These are phyloP conservation scores for Buceros bicornis DNA, from an alignment of 2,797 vertebrate species.

Conservation along the genomic window DNA sequence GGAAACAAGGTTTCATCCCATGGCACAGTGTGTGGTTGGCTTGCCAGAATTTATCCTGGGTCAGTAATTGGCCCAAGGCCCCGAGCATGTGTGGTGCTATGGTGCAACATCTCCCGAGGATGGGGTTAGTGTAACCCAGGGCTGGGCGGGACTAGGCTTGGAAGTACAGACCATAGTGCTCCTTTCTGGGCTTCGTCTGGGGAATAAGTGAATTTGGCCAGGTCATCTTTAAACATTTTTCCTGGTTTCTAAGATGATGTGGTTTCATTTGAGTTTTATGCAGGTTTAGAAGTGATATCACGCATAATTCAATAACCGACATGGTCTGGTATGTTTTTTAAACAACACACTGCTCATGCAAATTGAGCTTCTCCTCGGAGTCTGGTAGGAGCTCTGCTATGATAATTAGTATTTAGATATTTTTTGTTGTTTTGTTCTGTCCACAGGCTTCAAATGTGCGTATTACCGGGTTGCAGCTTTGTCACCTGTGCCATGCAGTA, in stretches of 20 bases:
- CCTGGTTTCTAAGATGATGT: background rate
- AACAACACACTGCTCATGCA: conserved; percentile 14
- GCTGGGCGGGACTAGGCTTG: background rate
- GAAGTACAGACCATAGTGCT: background rate
- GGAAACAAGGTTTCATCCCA: background rate
- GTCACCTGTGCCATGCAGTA: background rate
- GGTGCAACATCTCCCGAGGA: background rate
- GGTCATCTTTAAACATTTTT: background rate
- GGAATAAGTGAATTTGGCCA: background rate
- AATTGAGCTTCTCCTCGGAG: conserved; percentile 1
- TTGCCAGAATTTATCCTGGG: background rate
- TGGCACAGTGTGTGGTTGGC: background rate
- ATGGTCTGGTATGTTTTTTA: background rate
- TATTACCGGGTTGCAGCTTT: background rate
- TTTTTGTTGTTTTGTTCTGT: background rate
- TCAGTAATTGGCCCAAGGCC: background rate
- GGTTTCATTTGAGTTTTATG: conserved; percentile 12
- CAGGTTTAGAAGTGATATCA: background rate
- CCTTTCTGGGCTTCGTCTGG: background rate
- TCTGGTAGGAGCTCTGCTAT: background rate
- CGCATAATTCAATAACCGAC: conserved; percentile 11
- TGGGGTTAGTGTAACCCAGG: background rate
- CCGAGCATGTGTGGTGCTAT: accelerated
- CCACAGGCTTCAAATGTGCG: background rate
- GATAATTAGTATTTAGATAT: background rate